Percentiles rank a stretch among this genome's conserved stretches.
phyloP scores from a whole-genome alignment of 2,113 vertebrate genomes.

The Paradoxurus hermaphroditus region DNA sequence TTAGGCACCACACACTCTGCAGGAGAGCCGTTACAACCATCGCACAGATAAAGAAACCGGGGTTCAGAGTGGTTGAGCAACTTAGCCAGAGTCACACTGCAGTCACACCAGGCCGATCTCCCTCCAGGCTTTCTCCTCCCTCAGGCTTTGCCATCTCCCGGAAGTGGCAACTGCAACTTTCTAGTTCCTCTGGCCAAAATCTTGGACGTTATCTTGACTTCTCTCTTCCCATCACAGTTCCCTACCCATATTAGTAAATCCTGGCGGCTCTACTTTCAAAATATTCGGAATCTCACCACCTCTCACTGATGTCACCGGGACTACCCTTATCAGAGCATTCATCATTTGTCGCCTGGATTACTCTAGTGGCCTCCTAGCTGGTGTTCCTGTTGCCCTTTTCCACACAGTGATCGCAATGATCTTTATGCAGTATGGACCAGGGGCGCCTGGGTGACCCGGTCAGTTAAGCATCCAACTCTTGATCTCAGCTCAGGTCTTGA shows the following conservation, averaged over 20 bases:
- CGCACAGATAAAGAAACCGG: background rate
- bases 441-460: too few species aligned
- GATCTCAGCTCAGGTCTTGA: too few species aligned
- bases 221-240: background rate
- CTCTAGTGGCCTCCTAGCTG: background rate
- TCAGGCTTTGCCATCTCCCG: background rate
- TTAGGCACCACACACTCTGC: background rate
- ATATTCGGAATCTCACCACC: background rate
- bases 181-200: background rate
- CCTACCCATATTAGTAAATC: background rate
- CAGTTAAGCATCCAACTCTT: too few species aligned
- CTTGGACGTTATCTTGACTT: background rate
- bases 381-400: background rate
- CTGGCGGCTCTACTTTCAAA: background rate
- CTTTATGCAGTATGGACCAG: background rate
- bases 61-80: background rate
- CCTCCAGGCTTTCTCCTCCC: background rate
- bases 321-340: background rate
- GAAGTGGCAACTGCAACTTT: background rate
- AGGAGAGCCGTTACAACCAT: background rate
- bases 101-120: background rate
- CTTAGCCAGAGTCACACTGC: background rate
- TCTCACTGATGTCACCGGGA: background rate
- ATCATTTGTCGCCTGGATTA: background rate
- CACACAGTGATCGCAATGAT: background rate